These are phyloP conservation scores for Lycocorax pyrrhopterus DNA, from an alignment of 2,113 vertebrate genomes.

Conservation along the genomic window DNA sequence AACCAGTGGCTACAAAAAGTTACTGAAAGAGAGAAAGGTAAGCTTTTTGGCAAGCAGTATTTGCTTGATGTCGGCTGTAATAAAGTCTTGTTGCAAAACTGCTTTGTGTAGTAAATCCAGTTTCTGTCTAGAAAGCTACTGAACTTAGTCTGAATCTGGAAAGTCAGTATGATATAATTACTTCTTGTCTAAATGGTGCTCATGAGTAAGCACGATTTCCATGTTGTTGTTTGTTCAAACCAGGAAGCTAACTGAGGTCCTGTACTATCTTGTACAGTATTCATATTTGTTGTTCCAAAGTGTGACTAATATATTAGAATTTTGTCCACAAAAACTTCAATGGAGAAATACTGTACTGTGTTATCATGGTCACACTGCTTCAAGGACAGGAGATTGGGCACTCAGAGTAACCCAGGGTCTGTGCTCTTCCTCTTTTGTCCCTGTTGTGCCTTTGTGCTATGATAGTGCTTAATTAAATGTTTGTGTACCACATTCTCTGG, in stretches of 20 bases:
- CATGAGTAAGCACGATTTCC: not conserved
- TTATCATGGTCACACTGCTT: not conserved
- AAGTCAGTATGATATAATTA: not conserved
- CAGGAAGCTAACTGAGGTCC: not conserved
- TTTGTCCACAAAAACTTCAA: not conserved
- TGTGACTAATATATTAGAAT: not conserved
- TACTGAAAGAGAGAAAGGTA: constrained; percentile 94
- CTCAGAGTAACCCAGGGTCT: not conserved
- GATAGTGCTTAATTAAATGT: not conserved
- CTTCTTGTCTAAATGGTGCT: not conserved
- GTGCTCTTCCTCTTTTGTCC: not conserved
- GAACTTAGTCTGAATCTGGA: not conserved
- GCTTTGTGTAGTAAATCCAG: not conserved
- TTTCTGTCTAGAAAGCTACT: not conserved
- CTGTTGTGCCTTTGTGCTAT: not conserved
- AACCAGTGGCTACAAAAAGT: constrained; percentile 87
- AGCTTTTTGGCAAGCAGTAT: not conserved
- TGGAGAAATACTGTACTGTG: not conserved
- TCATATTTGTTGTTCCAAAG: not conserved
- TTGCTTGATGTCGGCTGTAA: not conserved
- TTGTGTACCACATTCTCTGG: not conserved
- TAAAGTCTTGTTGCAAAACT: not conserved
- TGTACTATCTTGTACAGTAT: not conserved
- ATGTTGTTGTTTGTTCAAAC: not conserved
- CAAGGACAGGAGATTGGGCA: not conserved